Base-by-base conservation (phyloP, 2,888 invertebrate species). In the Lissonota sp. region DNA sequence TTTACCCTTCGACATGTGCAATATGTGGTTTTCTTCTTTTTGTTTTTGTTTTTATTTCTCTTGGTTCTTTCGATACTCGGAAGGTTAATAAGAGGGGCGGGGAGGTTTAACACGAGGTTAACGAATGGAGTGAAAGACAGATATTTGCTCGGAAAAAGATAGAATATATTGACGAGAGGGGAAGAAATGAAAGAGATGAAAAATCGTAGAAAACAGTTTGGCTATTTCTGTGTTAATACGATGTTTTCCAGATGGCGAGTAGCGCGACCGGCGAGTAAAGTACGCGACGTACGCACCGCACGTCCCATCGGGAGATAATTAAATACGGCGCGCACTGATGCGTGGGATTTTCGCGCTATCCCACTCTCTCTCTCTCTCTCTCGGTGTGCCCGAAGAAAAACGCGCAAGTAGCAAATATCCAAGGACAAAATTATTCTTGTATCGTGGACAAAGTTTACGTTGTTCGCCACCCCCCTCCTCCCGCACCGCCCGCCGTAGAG, bases 181-280 rank as follows among this genome's bases (percentile, higher is more conserved):
- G 8, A 7, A 57, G 73, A 83, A 79, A 64, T 46, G 79, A 66
- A 80, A 58, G 76, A 77, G 62, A 58, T 71, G 79, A 67, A 70
- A 76, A 77, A 46, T 5, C 0, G 62, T 42, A 46, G 26, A 74
- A 80, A 70, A 57, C 74, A 72, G 74, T 83, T 51, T 46, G 83
- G 86, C 82, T 88, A 87, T 88, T 88, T 88, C 85, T 87, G 83
- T 86, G 84, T 76, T 77, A 86, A 86, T 84, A 83, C 73, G 66
- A 91, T 87, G 90, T 92, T 91, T 90, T 91, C 86, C 83, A 87
- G 80, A 83, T 69, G 87, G 89, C 73, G 85, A 87, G 88, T 88
- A 90, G 87, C 86, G 85, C 86, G 85, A 88, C 88, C 90, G 90
- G 89, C 87, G 86, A 88, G 86, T 84, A 87, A 85, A 85, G 88